Conservation (phyloP, 2,888 invertebrate species). For the Drosophila neoperkinsi region DNA sequence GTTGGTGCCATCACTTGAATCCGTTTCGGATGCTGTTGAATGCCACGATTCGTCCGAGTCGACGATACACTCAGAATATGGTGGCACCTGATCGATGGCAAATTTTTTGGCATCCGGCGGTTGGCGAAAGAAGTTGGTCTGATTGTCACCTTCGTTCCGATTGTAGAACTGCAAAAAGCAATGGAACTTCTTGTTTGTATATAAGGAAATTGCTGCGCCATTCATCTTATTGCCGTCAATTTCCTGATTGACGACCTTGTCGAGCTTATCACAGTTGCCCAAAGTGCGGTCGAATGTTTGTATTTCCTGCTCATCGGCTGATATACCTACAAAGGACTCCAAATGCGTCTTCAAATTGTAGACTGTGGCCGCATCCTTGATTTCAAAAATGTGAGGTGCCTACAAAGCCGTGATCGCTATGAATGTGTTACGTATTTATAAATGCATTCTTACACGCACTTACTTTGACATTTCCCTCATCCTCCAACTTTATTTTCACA, state of each 20-base stretch:
- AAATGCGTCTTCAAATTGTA: constrained; percentile 27
- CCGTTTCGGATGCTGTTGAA: constrained; percentile 12
- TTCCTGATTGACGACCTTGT: constrained; percentile 14
- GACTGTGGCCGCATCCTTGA: constrained; percentile 31
- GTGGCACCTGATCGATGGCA: constrained; percentile 37
- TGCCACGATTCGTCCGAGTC: constrained; percentile 38
- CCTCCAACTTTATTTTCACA: constrained; percentile 51
- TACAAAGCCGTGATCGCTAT: not conserved
- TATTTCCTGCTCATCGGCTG: constrained; percentile 28
- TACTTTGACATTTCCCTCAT: constrained; percentile 9
- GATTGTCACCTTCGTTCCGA: constrained; percentile 30
- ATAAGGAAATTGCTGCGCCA: constrained; percentile 48
- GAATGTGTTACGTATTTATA: not conserved
- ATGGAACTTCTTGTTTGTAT: constrained; percentile 23
- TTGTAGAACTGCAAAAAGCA: constrained; percentile 53
- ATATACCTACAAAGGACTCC: constrained; percentile 24
- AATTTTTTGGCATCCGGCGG: constrained; percentile 18
- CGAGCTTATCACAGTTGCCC: constrained; percentile 15
- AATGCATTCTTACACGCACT: not conserved
- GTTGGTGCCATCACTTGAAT: constrained; percentile 14
- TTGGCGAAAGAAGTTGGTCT: constrained; percentile 28
- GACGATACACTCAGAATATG: constrained; percentile 24
- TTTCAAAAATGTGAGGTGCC: constrained; percentile 23
- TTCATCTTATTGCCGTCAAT: constrained; percentile 24
- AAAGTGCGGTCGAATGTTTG: constrained; percentile 25